Conservation (phyloP, 1,140 invertebrate genomes). For the Drosophila seguyi region DNA sequence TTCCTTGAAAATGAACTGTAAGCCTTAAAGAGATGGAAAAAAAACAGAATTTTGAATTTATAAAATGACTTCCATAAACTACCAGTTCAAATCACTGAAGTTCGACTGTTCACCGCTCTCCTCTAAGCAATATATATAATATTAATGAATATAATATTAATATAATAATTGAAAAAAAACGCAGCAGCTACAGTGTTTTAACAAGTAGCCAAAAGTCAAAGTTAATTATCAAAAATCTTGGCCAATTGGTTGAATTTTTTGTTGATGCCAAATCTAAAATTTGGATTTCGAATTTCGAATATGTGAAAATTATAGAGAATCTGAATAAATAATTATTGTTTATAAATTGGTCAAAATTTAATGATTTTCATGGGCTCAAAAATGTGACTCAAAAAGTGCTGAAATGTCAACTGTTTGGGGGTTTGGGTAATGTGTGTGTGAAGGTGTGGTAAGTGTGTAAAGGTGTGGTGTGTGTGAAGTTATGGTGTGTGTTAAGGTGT, state of each 20-base stretch:
- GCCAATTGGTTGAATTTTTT: slow-evolving; percentile 10
- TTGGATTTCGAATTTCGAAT: slow-evolving; percentile 18
- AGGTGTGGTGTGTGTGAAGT: neutral
- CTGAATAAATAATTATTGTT: neutral
- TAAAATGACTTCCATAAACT: too few species aligned
- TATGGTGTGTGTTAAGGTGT: slow-evolving; percentile 1
- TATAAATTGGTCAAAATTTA: neutral
- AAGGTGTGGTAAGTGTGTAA: neutral
- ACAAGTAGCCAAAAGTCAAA: neutral
- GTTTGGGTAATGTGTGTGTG: neutral
- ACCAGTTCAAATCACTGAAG: neutral
- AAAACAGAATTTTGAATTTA: too few species aligned
- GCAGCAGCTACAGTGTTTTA: neutral
- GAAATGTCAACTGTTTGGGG: neutral
- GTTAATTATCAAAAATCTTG: slow-evolving; percentile 5
- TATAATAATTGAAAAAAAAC: neutral
- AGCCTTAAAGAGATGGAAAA: too few species aligned
- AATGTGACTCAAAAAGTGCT: slow-evolving; percentile 11
- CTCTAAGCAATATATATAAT: neutral
- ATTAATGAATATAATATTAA: neutral
- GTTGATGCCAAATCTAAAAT: slow-evolving; percentile 18
- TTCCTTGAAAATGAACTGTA: too few species aligned
- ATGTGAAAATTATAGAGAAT: slow-evolving; percentile 5
- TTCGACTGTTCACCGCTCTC: slow-evolving; percentile 1
- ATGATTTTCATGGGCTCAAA: neutral